A percentile compares a stretch with the other conserved stretches of the same genome.
Conservation (phyloP, 2,113 vertebrate species). For the Gallinago jamesoni region DNA sequence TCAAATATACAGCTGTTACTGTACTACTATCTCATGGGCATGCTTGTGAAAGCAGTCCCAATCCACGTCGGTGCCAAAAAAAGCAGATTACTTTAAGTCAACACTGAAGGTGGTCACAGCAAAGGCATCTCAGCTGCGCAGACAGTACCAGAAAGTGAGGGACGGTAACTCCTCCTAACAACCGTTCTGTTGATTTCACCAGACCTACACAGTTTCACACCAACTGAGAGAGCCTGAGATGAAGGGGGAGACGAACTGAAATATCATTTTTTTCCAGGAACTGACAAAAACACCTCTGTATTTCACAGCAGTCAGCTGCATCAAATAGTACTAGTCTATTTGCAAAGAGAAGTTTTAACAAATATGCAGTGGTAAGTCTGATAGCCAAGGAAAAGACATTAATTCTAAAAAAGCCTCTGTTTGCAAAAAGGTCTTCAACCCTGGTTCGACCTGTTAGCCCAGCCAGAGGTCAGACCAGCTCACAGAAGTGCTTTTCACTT, state of each 20-base stretch:
- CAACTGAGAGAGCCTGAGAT: not conserved
- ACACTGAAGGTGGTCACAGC: not conserved
- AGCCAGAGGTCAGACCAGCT: not conserved
- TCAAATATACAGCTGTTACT: not conserved
- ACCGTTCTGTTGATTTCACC: conserved; percentile 28
- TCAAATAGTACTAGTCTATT: not conserved
- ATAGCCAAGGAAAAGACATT: not conserved
- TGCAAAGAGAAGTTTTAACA: not conserved
- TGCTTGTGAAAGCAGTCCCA: not conserved
- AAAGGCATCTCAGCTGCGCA: not conserved
- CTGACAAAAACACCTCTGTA: conserved; percentile 44
- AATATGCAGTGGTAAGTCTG: not conserved
- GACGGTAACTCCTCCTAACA: conserved; percentile 39
- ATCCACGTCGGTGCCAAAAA: not conserved
- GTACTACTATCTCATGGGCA: not conserved
- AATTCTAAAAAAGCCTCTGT: not conserved
- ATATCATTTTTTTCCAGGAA: conserved; percentile 38
- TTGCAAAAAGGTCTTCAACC: not conserved
- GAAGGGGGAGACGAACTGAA: conserved; percentile 30
- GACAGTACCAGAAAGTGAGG: not conserved
- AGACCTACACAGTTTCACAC: conserved; percentile 31
- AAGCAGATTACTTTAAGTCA: conserved; percentile 15
- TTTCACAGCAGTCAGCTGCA: conserved; percentile 39
- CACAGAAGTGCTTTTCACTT: conserved; percentile 15
- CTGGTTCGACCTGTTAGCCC: not conserved